Base-by-base conservation (phyloP, 2,888 invertebrate genomes). In the Hemistola chrysoprasaria region DNA sequence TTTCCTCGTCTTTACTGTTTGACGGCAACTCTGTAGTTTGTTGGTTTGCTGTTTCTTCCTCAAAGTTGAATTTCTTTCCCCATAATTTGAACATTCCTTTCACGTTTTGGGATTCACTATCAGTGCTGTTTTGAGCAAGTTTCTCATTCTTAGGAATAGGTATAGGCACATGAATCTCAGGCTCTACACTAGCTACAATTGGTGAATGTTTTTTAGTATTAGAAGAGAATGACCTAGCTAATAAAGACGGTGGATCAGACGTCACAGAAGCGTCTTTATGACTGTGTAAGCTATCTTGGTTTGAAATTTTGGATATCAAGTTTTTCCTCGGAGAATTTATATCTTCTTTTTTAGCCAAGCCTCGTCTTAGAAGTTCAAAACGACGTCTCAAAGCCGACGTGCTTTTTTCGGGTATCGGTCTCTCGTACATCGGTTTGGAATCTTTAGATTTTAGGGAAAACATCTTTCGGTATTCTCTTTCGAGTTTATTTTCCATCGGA, bases 21-120 rank as follows among this genome's bases (percentile, higher is more conserved):
- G 61, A 53, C 23, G 53, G 45, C 28, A 51, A 52, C 1, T 59
- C 57, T 32, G 58, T 58, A 0, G 52, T 30, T 23, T 51, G 49
- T 11, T 36, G 54, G 8, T 58, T 59, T 7, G 50, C 47, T 6
- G 11, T 8, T 1, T 68, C 65, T n/a, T 78, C 76, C 23, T 80
- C 79, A 3, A 78, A 63, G 50, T 82, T 70, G 16, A 80, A 77
- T 51, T 77, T 82, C 38, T 78, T 78, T 0, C 79, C 76, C 83
- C 82, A 83, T 22, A 81, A 47, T 44, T 79, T 80, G 39, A 84
- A 83, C 81, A 81, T 83, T 1, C 72, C 76, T 59, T 73, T 74
- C 1, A 75, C 80, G 1, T 71, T 70, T 49, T 76, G 74, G 8
- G 50, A 51, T 11, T 77, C 75, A 32, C 62, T 66, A 3, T 73